phyloP scores from a whole-genome alignment of 2,888 invertebrate species.

The Archips xylosteana region DNA sequence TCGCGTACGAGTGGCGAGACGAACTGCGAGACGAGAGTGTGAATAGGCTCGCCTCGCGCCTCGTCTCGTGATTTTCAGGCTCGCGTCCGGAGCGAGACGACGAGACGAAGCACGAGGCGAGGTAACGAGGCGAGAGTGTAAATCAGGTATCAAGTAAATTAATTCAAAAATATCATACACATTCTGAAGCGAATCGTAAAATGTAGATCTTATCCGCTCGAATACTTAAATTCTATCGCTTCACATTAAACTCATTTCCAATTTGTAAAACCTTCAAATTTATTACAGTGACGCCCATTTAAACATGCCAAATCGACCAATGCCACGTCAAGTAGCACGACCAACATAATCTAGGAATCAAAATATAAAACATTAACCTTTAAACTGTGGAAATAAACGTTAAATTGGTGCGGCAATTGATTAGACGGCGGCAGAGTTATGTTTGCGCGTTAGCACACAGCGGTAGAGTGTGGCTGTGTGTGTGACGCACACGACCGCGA shows the following conservation, averaged over 20 bases:
- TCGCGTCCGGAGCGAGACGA: too few relatives aligned
- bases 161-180: neutral
- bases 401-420: slow-evolving; percentile 45
- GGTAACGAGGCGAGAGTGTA: too few relatives aligned
- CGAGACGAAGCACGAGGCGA: too few relatives aligned
- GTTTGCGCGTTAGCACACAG: slow-evolving; percentile 55
- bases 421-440: slow-evolving; percentile 19
- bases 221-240: neutral
- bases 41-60: too few relatives aligned
- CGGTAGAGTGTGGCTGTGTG: slow-evolving; percentile 62
- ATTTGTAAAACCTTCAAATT: slow-evolving; percentile 40
- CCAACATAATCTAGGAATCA: slow-evolving; percentile 52
- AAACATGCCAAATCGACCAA: slow-evolving; percentile 80
- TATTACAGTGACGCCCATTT: slow-evolving; percentile 77
- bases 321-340: slow-evolving; percentile 71
- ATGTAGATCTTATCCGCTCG: neutral
- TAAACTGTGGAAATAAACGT: slow-evolving; percentile 45
- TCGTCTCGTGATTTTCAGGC: too few relatives aligned
- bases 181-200: neutral
- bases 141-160: too few relatives aligned
- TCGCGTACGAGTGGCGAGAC: too few relatives aligned
- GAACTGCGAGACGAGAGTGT: too few relatives aligned
- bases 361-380: slow-evolving; percentile 40
- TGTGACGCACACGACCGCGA: slow-evolving; percentile 62
- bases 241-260: slow-evolving; percentile 27